Conservation (phyloP, 1,140 invertebrate species). For the Drosophila tani region DNA sequence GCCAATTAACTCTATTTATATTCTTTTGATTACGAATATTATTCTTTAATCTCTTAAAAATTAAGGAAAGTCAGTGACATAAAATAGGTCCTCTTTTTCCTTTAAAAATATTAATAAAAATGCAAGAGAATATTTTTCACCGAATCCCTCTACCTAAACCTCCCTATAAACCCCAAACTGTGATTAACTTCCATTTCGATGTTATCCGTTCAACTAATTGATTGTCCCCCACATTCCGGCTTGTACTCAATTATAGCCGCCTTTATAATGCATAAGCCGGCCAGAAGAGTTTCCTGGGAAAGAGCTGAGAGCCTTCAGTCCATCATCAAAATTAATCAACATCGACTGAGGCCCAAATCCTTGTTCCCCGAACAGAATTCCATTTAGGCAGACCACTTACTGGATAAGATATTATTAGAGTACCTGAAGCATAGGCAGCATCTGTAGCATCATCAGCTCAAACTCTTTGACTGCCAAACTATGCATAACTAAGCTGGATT, state of each 20-base stretch:
- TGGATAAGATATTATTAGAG: conserved; percentile 45
- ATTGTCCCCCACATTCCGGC: conserved; percentile 11
- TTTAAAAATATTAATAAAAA: neutral
- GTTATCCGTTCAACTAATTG: conserved; percentile 20
- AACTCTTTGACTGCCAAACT: conserved; percentile 49
- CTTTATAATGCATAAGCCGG: conserved; percentile 36
- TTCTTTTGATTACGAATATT: neutral
- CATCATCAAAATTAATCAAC: conserved; percentile 46
- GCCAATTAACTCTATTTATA: neutral
- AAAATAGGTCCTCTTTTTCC: neutral
- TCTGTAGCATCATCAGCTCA: conserved; percentile 33
- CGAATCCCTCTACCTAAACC: neutral
- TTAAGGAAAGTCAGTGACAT: neutral
- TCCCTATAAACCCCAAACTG: neutral
- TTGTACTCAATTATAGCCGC: conserved; percentile 20
- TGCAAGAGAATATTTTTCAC: neutral
- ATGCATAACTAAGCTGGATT: conserved; percentile 43
- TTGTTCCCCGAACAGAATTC: conserved; percentile 36
- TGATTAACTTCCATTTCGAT: conserved; percentile 9
- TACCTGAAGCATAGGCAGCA: conserved; percentile 33
- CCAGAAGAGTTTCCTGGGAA: conserved; percentile 23
- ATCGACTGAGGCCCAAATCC: conserved; percentile 23
- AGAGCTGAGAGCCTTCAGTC: conserved; percentile 15
- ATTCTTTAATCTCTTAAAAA: no score
- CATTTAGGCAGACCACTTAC: conserved; percentile 48